Evolutionary conservation across 1,140 invertebrate genomes (phyloP), one percentile per base, ranked within the genome.

Genomic region (Piezodorus guildinii): DNA sequence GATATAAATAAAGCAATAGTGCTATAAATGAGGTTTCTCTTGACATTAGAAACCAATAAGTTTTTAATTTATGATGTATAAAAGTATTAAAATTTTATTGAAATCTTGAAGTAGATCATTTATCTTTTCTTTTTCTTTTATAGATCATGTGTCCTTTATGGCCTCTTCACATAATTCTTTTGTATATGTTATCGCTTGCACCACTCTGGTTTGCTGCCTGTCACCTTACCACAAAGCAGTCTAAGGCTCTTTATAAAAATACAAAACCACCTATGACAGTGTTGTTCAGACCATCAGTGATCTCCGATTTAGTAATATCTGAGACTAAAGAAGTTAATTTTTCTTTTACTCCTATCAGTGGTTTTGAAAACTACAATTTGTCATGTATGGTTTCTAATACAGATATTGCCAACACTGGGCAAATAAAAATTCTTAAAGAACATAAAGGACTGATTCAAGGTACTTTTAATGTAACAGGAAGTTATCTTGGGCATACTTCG

Each of bases 401-500:
- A 56, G 17, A 23, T 15, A 25, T 56, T 27, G 52, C 52, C 23
- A 23, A 19, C 15, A 15, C 52, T 25, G 23, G 52, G 2, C 52
- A 56, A 25, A 19, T 23, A 16, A 1, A 10, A 21, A 56, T 56
- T 16, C 15, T 56, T 9, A 56, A 56, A 25, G 4, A 6, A 23
- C 17, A 56, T 25, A 25, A 56, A 16, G 52, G 52, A 21, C 5
- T 25, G 10, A 5, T 56, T 21, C 67, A 72, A 12, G 73, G 75
- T 8, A 68, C 67, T 3, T 73, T 86, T 27, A 78, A 80, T 65
- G 64, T 85, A 0, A 76, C 75, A 25, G 85, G 79, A 23, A 75
- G 80, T 12, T 87, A 86, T 73, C 71, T 88, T 49, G 85, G 85
- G 70, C 78, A 79, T 66, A 75, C 75, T 1, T 71, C 74, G 58